A percentile compares a stretch with the other conserved stretches of the same genome.
phyloP scores from a whole-genome alignment of 2,113 vertebrate species.

The Cyprichromis sp. region DNA sequence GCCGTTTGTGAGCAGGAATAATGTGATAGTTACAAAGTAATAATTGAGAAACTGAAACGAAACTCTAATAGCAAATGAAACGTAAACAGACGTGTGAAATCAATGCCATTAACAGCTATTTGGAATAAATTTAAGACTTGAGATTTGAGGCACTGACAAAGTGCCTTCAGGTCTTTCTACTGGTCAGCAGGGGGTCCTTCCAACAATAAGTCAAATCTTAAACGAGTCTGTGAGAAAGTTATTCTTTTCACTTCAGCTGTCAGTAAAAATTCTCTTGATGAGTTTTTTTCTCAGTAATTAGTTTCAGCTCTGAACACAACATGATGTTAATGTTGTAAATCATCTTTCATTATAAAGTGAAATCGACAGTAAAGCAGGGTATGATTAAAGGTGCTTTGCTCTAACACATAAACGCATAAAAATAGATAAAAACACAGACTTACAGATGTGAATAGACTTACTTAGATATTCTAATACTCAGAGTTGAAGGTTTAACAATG shows the following conservation, averaged over 20 bases:
- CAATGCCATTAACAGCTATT: neutral
- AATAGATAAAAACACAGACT: neutral
- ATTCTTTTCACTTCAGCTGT: neutral
- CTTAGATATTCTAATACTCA: accelerated
- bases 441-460: neutral
- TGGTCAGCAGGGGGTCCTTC: accelerated
- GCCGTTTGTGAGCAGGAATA: neutral
- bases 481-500: neutral
- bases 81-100: neutral
- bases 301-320: neutral
- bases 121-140: neutral
- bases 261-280: neutral
- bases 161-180: neutral
- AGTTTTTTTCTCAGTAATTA: neutral
- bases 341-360: neutral
- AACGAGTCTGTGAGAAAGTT: neutral
- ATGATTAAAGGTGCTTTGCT: neutral
- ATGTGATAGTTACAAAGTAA: neutral
- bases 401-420: neutral
- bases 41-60: neutral
- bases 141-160: neutral
- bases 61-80: neutral
- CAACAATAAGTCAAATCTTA: neutral
- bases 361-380: neutral
- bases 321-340: neutral